phyloP scores from a whole-genome alignment of 2,113 vertebrate genomes.

The Cyanoderma ruficeps region DNA sequence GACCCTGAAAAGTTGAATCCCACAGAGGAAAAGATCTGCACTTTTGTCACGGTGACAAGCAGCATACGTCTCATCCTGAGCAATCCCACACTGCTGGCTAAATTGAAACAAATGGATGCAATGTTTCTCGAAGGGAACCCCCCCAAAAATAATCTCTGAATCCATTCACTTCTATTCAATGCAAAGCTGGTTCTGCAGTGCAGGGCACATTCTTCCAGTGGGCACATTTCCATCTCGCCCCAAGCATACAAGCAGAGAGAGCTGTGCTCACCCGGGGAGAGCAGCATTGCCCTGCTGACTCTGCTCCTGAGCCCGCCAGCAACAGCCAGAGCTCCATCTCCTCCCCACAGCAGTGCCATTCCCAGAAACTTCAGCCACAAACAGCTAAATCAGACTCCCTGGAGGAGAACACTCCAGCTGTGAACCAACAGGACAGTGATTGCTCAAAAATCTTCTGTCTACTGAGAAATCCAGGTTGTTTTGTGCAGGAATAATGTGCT shows the following conservation, averaged over 20 bases:
- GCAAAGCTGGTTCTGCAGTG: background rate
- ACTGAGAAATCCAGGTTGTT: background rate
- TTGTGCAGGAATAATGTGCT: background rate
- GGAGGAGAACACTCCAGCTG: background rate
- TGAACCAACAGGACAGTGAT: background rate
- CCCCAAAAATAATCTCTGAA: background rate
- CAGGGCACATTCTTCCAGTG: background rate
- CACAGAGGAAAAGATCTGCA: background rate
- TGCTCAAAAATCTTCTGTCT: rapidly evolving
- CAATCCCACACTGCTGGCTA: background rate
- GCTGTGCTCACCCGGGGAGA: background rate
- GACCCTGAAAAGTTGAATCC: background rate
- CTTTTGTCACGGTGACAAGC: slow-evolving; percentile 27
- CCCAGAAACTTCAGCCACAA: background rate
- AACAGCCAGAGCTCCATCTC: background rate
- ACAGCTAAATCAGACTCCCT: background rate
- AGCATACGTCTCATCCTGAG: background rate
- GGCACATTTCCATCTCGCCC: background rate
- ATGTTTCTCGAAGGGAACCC: background rate
- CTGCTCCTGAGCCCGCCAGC: background rate
- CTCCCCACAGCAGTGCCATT: background rate
- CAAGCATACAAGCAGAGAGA: background rate
- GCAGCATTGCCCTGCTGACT: background rate
- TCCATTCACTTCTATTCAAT: background rate
- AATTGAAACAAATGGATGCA: background rate